A percentile compares a stretch with the other conserved stretches of the same genome.
These are phyloP conservation scores for Drosophila novamexicana DNA, from an alignment of 1,140 invertebrate genomes.

Conservation along the genomic window DNA sequence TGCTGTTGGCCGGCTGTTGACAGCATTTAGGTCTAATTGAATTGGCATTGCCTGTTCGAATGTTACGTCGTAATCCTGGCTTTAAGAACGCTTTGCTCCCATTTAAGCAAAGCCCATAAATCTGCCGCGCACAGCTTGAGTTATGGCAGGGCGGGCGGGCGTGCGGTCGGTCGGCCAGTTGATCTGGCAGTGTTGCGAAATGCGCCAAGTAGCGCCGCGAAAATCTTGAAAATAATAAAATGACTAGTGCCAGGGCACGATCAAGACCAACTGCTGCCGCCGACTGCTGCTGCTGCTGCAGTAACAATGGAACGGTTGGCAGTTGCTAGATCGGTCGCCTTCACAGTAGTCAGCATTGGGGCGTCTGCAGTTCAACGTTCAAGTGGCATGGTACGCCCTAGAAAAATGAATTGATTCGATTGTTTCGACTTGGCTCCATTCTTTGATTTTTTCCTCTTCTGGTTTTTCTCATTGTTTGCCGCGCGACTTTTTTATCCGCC, in stretches of 20 bases:
- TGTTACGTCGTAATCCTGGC: constrained; percentile 42
- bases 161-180: neutral
- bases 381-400: constrained; percentile 84
- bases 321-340: constrained; percentile 46
- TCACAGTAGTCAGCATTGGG: constrained; percentile 83
- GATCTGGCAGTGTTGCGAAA: constrained; percentile 65
- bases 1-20: constrained; percentile 60
- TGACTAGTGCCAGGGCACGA: constrained; percentile 77
- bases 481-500: constrained; percentile 55
- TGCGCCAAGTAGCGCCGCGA: constrained; percentile 49
- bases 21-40: constrained; percentile 80
- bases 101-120: constrained; percentile 68
- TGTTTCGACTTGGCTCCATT: constrained; percentile 54
- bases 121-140: constrained; percentile 59
- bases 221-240: constrained; percentile 76
- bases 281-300: constrained; percentile 27
- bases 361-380: constrained; percentile 84
- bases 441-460: constrained; percentile 21
- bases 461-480: constrained; percentile 48
- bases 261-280: constrained; percentile 65
- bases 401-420: constrained; percentile 84
- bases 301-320: constrained; percentile 59
- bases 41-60: constrained; percentile 56
- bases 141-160: constrained; percentile 49
- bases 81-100: constrained; percentile 62